Evolutionary conservation across 2,113 vertebrate species (phyloP), one percentile per base, ranked within the genome.

Genomic region (Vombatus ursinus): DNA sequence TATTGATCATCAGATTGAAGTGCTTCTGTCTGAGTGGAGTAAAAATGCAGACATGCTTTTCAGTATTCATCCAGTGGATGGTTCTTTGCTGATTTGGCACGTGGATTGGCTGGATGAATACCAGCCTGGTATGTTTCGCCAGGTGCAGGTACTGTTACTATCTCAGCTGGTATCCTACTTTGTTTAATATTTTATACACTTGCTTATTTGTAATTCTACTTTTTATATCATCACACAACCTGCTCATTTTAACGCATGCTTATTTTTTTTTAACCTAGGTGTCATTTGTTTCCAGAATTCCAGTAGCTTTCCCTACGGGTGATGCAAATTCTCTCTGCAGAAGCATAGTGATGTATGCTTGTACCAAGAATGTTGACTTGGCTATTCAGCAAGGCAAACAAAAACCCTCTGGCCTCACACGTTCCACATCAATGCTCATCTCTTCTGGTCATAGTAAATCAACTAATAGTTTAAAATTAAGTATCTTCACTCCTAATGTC

Each of bases 31-130:
- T 96, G 99, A 99, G 97, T 99, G 99, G 99, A 99, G 98, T 98
- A 99, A 99, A 98, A 99, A 99, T 95, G 99, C 99, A 19, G 99
- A 99, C 98, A 99, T 99, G 99, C 98, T 99, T 8, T 99, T 99
- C 97, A 99, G 99, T 98, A 99, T 99, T 98, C 99, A 99, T 99
- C 99, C 99, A 53, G 98, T 99, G 98, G 99, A 99, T 98, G 99
- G 99, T 91, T 99, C 99, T 51, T 98, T 99, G 98, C 98, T 99
- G 92, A 99, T 99, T 93, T 99, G 99, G 99, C 99, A 99, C 91
- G 99, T 99, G 54, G 99, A 99, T 98, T 99, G 99, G 99, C 98
- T 99, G 92, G 99, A 99, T 98, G 99, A 99, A 98, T 99, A 99
- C 97, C 99, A 99, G 97, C 99, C 99, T 77, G 99, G 99, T 97